These are phyloP conservation scores for Garrulus glandarius DNA, from an alignment of 2,797 vertebrate genomes.

Conservation along the genomic window DNA sequence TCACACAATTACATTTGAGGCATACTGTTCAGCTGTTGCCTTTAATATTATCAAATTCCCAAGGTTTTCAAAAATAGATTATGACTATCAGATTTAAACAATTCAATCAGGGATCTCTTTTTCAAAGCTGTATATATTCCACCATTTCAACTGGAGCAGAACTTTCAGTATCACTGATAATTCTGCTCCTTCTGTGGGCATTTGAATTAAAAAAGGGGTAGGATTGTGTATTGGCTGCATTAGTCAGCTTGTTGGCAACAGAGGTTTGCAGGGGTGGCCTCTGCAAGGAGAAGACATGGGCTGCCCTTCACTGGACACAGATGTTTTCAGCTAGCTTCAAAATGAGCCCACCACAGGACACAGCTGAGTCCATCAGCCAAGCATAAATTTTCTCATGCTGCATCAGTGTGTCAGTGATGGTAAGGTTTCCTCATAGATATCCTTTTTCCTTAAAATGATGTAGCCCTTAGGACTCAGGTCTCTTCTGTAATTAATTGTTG, in stretches of 20 bases:
- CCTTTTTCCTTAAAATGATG: neutral
- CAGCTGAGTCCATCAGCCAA: neutral
- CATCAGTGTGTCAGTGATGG: neutral
- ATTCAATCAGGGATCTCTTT: neutral
- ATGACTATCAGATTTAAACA: neutral
- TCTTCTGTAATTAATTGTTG: neutral
- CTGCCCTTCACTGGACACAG: neutral
- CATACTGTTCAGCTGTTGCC: neutral
- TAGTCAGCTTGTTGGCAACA: neutral
- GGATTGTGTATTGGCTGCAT: rapidly evolving
- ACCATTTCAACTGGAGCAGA: neutral
- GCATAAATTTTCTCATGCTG: neutral
- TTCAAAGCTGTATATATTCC: neutral
- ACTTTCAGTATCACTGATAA: neutral
- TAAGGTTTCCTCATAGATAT: neutral
- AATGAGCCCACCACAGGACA: neutral
- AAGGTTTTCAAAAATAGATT: neutral
- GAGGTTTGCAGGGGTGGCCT: neutral
- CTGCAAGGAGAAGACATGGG: neutral
- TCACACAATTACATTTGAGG: neutral
- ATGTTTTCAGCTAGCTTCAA: neutral
- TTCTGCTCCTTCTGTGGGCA: neutral
- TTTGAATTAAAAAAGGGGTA: neutral
- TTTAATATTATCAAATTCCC: neutral
- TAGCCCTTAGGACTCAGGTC: neutral